Base-by-base conservation (phyloP, 2,113 vertebrate genomes). In the Larimichthys polyactis region DNA sequence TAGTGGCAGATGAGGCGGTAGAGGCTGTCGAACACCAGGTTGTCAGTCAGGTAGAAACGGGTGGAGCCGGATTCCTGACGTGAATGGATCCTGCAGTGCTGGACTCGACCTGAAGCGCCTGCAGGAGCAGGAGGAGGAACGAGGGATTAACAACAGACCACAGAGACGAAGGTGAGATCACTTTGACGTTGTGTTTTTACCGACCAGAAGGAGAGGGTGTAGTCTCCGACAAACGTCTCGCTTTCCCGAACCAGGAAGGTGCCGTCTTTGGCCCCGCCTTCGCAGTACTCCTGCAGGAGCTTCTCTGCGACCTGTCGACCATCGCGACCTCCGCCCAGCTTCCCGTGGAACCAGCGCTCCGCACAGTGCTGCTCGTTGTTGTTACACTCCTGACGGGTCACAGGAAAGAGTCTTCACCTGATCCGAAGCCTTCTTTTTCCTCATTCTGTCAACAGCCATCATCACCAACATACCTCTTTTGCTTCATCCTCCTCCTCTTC, bases 291-390 rank as follows among this genome's bases (percentile, higher is more conserved):
- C 0, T 96, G 96, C 81, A 97, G 95, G 67, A 97, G 94, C 91
- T 96, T 96, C 94, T 97, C 96, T 0, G 96, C 96, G 0, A 97
- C 96, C 94, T 97, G 96, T 0, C 96, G 94, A 3, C 96, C 96
- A 0, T 97, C 96, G 0, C 96, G 95, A 0, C 96, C 96, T 0
- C 96, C 96, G 0, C 96, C 96, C 52, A 97, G 87, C 83, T 97
- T 97, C 86, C 96, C 96, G 0, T 97, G 96, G 89, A 97, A 97
- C 96, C 96, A 97, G 69, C 96, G 96, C 93, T 97, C 96, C 0
- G 78, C 95, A 68, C 96, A 96, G 92, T 97, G 96, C 89, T 97
- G 93, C 92, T 97, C 96, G 0, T 96, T 97, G 94, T 97, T 97
- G 93, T 96, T 97, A 19, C 95, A 95, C 85, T 97, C 96, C 96